phyloP scores from a whole-genome alignment of 30 jellyfish, hydroid and myxozoan genomes.

The Rhopilema esculentum region DNA sequence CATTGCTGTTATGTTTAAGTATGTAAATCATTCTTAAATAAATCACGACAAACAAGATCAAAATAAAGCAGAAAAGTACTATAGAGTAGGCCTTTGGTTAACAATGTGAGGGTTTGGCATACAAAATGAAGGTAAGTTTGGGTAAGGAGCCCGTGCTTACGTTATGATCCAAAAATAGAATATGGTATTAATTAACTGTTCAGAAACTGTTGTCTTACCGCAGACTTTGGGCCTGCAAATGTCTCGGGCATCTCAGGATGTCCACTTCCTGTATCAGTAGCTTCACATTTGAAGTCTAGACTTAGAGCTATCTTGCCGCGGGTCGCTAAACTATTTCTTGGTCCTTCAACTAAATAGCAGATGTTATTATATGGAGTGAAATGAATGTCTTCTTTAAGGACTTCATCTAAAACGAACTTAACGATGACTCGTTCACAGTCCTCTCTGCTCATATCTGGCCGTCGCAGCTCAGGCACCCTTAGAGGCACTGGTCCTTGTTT shows the following conservation, averaged over 20 bases:
- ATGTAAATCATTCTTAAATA: too few species aligned
- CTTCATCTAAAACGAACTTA: conserved; percentile 62
- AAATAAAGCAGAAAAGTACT: too few species aligned
- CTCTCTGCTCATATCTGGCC: conserved; percentile 21
- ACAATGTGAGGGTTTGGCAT: too few species aligned
- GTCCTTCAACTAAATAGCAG: conserved; percentile 81
- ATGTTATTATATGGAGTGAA: conserved; percentile 86
- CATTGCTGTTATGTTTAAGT: too few species aligned
- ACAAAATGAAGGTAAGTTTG: too few species aligned
- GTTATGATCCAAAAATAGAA: too few species aligned
- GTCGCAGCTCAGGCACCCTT: conserved; percentile 26
- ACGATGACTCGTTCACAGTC: conserved; percentile 69
- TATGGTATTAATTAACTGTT: too few species aligned
- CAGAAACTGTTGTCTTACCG: too few species aligned
- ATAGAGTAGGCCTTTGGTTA: too few species aligned
- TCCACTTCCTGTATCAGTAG: not conserved
- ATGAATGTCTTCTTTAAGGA: conserved; percentile 85
- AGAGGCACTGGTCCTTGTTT: conserved; percentile 73
- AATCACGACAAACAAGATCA: too few species aligned
- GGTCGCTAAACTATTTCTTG: conserved; percentile 33
- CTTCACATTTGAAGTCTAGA: not conserved
- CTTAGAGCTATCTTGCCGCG: conserved; percentile 39
- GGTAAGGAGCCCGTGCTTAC: too few species aligned
- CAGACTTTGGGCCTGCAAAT: not conserved
- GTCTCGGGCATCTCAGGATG: not conserved